Evolutionary conservation across 1,140 invertebrate genomes (phyloP), one percentile per base, ranked within the genome.

Genomic region (Temnothorax nylanderi): DNA sequence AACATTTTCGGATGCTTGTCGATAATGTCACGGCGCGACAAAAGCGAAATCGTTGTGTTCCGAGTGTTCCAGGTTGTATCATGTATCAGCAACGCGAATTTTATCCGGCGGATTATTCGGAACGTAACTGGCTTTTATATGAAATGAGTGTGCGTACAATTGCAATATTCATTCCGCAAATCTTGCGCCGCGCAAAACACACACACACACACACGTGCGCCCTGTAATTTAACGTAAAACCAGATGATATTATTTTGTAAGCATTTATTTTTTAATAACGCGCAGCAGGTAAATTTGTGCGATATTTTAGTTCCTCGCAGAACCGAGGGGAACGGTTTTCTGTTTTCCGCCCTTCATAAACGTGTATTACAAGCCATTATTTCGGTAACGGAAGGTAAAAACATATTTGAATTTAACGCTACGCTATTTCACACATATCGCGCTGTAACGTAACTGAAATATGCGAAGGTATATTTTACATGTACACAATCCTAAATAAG

Each of bases 91-190:
- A 37, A 71, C n/a, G 49, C 16, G 21, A 81, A 72, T 72, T 81
- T 72, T 44, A 81, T 44, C 37, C 37, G 3, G 16, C 11, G 64
- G 64, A 71, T 54, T 81, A 34, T 34, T 47, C 37, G 37, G 32
- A 34, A 81, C 16, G 65, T 81, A 81, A 81, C 65, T 71, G 49
- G 78, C 37, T 81, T 81, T 81, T 26, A 26, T 26, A 72, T 71
- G 78, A 81, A 72, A 81, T 56, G 78, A 72, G 78, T 71, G 78
- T 16, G 58, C 37, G 34, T 44, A 21, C 37, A 71, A 71, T 65
- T 47, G 26, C 47, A 54, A 44, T 71, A 56, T 71, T 81, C 37
- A 16, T 81, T 26, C 21, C 34, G 37, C 21, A 41, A 81, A 47
- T 72, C 67, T 81, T 37, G n/a, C 10, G 13, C 34, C 21, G 34